These are phyloP conservation scores for Gasterosteus aculeatus DNA, from an alignment of 2,113 vertebrate species.

Conservation along the genomic window DNA sequence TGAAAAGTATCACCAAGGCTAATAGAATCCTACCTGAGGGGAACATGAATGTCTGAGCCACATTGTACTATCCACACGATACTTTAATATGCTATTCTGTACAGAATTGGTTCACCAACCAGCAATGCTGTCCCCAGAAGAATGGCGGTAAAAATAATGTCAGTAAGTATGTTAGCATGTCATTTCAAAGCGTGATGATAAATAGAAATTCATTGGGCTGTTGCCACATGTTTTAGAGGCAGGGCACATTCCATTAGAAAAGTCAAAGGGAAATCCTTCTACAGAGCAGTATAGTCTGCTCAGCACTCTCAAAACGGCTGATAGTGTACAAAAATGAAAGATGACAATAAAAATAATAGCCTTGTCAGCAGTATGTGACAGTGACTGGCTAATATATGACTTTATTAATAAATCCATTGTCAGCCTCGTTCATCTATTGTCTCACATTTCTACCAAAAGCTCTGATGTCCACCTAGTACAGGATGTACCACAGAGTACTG, in stretches of 20 bases:
- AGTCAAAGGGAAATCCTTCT: constrained; percentile 20
- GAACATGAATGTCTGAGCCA: neutral
- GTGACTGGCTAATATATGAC: neutral
- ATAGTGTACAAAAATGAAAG: neutral
- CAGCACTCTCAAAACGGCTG: neutral
- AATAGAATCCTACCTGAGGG: neutral
- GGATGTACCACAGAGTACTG: neutral
- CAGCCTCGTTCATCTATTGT: neutral
- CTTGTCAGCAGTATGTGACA: neutral
- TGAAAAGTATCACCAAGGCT: neutral
- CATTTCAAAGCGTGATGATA: neutral
- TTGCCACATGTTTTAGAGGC: constrained; percentile 4
- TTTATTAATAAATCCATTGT: neutral
- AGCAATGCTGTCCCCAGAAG: neutral
- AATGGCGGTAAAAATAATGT: neutral
- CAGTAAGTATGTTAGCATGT: too few relatives aligned
- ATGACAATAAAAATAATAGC: neutral
- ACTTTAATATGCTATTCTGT: neutral
- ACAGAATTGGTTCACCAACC: neutral
- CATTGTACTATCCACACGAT: neutral
- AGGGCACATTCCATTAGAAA: constrained; percentile 36
- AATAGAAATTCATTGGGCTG: neutral
- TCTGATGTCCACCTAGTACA: neutral
- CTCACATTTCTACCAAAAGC: neutral
- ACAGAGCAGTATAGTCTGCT: neutral